Percentiles rank a stretch among this genome's conserved stretches.
Conservation (phyloP, 2,113 vertebrate genomes). For the Nipponia nippon region DNA sequence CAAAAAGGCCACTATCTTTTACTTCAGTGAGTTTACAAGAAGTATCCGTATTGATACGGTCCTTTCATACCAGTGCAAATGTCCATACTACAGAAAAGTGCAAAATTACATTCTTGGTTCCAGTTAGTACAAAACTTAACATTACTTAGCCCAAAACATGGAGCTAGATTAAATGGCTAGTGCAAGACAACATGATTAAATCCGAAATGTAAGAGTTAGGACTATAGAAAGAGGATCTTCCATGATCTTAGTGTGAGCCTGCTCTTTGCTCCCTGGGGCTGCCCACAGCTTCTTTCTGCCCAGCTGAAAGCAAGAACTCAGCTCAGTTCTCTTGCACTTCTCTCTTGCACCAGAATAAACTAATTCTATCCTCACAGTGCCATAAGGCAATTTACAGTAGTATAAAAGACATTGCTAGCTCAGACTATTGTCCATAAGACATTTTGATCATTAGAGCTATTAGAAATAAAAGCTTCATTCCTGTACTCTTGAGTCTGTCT, state of each 20-base stretch:
- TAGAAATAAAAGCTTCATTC: not conserved
- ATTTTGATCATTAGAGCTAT: not conserved
- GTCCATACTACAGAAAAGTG: not conserved
- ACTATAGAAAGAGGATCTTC: not conserved
- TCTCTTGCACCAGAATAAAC: not conserved
- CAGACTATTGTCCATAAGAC: not conserved
- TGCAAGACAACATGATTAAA: not conserved
- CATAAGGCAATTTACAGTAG: not conserved
- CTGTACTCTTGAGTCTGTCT: not conserved
- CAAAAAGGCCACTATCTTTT: fast-evolving
- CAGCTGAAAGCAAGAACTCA: not conserved
- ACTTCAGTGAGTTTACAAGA: not conserved
- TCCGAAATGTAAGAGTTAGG: not conserved
- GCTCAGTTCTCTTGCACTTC: not conserved
- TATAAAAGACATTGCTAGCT: not conserved
- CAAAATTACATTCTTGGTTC: not conserved
- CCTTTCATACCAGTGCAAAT: not conserved
- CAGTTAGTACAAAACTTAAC: not conserved
- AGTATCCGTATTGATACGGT: not conserved
- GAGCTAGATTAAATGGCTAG: not conserved
- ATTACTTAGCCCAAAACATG: not conserved
- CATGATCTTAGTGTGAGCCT: not conserved
- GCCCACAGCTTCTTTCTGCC: not conserved
- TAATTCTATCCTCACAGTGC: not conserved
- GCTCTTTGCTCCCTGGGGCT: not conserved